A percentile compares a stretch with the other conserved stretches of the same genome.
Conservation (phyloP, 2,888 invertebrate genomes). For the Apantesis nais region DNA sequence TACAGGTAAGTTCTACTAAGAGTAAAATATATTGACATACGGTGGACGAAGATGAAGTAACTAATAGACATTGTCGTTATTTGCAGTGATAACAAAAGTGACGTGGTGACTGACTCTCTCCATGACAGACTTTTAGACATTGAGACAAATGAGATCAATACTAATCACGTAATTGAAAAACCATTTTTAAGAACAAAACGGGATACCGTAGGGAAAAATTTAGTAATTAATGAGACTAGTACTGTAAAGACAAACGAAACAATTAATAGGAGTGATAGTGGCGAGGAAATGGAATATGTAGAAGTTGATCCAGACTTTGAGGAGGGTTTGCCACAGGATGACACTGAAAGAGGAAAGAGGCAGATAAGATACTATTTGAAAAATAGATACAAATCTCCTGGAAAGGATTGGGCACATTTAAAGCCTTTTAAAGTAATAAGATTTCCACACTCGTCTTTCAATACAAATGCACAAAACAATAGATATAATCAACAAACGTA, state of each 20-base stretch:
- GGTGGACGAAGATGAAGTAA: slow-evolving; percentile 43
- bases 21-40: slow-evolving; percentile 19
- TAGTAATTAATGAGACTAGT: slow-evolving; percentile 51
- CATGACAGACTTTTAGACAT: slow-evolving; percentile 76
- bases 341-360: slow-evolving; percentile 78
- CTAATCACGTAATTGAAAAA: slow-evolving; percentile 61
- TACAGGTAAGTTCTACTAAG: slow-evolving; percentile 86
- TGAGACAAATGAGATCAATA: slow-evolving; percentile 69
- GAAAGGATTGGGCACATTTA: slow-evolving; percentile 66
- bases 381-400: slow-evolving; percentile 65
- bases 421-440: slow-evolving; percentile 69
- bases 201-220: slow-evolving; percentile 52
- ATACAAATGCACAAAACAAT: slow-evolving; percentile 61
- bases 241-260: slow-evolving; percentile 51
- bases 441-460: slow-evolving; percentile 62
- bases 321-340: slow-evolving; percentile 58
- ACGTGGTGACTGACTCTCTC: slow-evolving; percentile 75
- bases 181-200: slow-evolving; percentile 67
- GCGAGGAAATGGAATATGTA: slow-evolving; percentile 70
- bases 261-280: slow-evolving; percentile 65
- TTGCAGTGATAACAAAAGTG: slow-evolving; percentile 74
- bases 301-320: slow-evolving; percentile 60
- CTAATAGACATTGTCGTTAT: slow-evolving; percentile 68
- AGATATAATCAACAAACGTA: slow-evolving; percentile 57
- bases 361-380: slow-evolving; percentile 77